Conservation (phyloP, 2,113 vertebrate genomes). For the Erythrolamprus reginae region DNA sequence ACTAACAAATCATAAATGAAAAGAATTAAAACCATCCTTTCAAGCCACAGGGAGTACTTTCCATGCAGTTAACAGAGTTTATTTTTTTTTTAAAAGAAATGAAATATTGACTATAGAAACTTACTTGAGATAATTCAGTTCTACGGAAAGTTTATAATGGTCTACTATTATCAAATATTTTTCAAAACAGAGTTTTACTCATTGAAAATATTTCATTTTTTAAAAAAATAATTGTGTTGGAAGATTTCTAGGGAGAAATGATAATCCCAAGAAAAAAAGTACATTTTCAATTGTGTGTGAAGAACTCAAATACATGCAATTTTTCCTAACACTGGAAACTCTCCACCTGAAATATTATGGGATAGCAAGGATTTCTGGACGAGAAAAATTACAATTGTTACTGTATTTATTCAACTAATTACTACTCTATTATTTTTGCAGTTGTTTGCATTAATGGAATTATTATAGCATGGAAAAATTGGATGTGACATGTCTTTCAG, state of each 20-base stretch:
- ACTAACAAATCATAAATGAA: conserved; percentile 74
- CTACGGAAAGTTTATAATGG: conserved; percentile 44
- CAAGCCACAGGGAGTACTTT: conserved; percentile 60
- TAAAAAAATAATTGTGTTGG: conserved; percentile 40
- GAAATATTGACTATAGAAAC: conserved; percentile 54
- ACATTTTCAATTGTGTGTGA: conserved; percentile 7
- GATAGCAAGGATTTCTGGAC: neutral
- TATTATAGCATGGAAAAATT: neutral
- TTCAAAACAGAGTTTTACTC: conserved; percentile 33
- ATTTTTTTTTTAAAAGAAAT: conserved; percentile 8
- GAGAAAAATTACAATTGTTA: neutral
- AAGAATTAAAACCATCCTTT: conserved; percentile 69
- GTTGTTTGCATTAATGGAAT: neutral
- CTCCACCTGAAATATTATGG: conserved; percentile 19
- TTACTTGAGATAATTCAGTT: conserved; percentile 56
- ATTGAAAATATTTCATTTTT: conserved; percentile 31
- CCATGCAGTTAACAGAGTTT: conserved; percentile 64
- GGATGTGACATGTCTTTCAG: neutral
- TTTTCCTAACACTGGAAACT: neutral
- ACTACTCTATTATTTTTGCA: neutral
- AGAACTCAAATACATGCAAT: conserved; percentile 9
- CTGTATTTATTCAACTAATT: neutral
- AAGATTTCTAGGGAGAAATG: conserved; percentile 29
- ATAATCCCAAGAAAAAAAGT: conserved; percentile 9
- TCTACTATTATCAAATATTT: conserved; percentile 22